Base-by-base conservation (phyloP, 2,113 vertebrate species). In the Seriola rivoliana region DNA sequence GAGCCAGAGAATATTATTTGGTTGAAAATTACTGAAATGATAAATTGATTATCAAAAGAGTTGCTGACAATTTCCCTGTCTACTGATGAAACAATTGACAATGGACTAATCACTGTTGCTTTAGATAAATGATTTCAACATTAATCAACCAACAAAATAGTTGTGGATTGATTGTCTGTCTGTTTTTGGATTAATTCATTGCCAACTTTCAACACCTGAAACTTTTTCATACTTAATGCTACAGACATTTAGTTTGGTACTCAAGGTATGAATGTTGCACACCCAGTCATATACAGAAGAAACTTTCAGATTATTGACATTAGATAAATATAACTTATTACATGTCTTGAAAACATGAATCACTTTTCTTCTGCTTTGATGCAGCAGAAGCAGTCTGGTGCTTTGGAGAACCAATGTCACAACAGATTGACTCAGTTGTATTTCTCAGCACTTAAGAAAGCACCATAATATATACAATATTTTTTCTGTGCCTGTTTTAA, bases 401-500 rank as follows among this genome's bases (percentile, higher is more conserved):
- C 50, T 80, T 59, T 77, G 38, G 46, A 64, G 65, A 81, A 9
- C 7, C 12, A 40, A 10, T 23, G 10, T 38, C 63, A 44, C 14
- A 38, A 14, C 11, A 42, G 16, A 62, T 32, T 50, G 1, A 32
- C 13, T 58, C 9, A 38, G 1, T 11, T 58, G 19, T 11, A 13
- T 34, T 65, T 42, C 3, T 14, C 50, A 36, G 13, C 16, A 1
- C 48, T 34, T 44, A 2, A 65, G 50, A 21, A 58, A n/a, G 21
- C 57, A 34, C 7, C 54, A 48, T 9, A 40, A 23, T 25, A 46
- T 55, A n/a, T 4, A 38, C 40, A 52, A 1, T 65, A 21, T 14
- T 8, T 23, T 71, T 64, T 42, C 34, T 48, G 3, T 36, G 29
- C 10, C 29, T 80, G 25, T 69, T 83, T 71, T 84, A 78, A 80